phyloP scores from a whole-genome alignment of 1,140 invertebrate genomes.

The Spodoptera frugiperda region DNA sequence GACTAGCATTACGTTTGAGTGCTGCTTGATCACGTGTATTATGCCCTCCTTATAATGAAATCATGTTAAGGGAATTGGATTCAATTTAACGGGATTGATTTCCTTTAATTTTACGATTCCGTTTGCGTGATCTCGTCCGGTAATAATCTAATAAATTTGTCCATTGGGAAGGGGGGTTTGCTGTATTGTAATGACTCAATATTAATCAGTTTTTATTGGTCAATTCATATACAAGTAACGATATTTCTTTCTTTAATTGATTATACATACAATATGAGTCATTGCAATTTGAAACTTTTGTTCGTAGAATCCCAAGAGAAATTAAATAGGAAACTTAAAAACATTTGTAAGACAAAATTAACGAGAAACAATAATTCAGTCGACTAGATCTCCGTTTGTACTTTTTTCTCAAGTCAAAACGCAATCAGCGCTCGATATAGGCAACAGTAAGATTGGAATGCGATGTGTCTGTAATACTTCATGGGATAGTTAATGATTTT shows the following conservation, averaged over 20 bases:
- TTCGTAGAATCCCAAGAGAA: too few species aligned
- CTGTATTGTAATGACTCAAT: slow-evolving; percentile 78
- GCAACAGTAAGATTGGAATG: slow-evolving; percentile 24
- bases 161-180: slow-evolving; percentile 76
- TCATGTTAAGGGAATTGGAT: slow-evolving; percentile 71
- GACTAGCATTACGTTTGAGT: slow-evolving; percentile 33
- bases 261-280: slow-evolving; percentile 14
- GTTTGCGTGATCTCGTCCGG: slow-evolving; percentile 83
- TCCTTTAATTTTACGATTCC: slow-evolving; percentile 83
- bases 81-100: slow-evolving; percentile 82
- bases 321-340: too few species aligned
- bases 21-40: slow-evolving; percentile 11
- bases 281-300: slow-evolving; percentile 1
- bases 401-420: slow-evolving; percentile 1
- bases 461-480: slow-evolving; percentile 44
- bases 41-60: slow-evolving; percentile 52
- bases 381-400: neutral
- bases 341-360: too few species aligned
- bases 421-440: neutral
- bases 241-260: slow-evolving; percentile 45
- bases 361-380: neutral
- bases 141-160: slow-evolving; percentile 84
- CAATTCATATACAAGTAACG: slow-evolving; percentile 62
- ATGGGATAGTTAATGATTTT: slow-evolving; percentile 39
- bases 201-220: slow-evolving; percentile 73